A percentile compares a stretch with the other conserved stretches of the same genome.
These are phyloP conservation scores for Variabilichromis moorii DNA, from an alignment of 2,113 vertebrate genomes.

Conservation along the genomic window DNA sequence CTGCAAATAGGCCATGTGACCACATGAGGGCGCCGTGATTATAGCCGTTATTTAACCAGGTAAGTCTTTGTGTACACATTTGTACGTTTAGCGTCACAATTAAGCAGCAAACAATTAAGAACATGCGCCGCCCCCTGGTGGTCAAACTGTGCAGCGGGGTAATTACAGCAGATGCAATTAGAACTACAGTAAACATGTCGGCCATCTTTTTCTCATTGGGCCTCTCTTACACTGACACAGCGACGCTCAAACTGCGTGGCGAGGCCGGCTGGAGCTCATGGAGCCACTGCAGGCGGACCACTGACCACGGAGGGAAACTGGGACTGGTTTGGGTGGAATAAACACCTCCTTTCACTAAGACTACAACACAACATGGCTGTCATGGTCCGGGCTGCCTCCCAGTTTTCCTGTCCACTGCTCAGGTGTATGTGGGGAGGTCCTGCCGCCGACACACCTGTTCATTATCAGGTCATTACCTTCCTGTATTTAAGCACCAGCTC, in stretches of 20 bases:
- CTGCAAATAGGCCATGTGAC: neutral
- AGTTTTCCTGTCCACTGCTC: neutral
- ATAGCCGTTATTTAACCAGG: neutral
- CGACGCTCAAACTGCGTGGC: neutral
- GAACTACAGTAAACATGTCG: neutral
- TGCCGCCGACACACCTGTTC: neutral
- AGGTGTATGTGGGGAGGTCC: neutral
- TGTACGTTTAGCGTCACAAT: neutral
- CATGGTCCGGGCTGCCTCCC: neutral
- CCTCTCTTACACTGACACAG: neutral
- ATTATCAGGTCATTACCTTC: neutral
- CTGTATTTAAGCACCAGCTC: neutral
- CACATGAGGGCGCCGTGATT: neutral
- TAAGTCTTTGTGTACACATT: neutral
- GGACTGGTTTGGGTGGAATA: neutral
- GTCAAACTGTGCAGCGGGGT: neutral
- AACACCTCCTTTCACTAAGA: neutral
- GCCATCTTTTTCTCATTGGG: neutral
- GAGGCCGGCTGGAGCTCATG: neutral
- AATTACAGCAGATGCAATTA: neutral
- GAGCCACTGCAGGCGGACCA: neutral
- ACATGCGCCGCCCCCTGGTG: fast-evolving
- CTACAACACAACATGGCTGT: neutral
- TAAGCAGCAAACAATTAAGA: neutral
- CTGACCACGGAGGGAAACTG: neutral